These are phyloP conservation scores for Argyresthia goedartella DNA, from an alignment of 2,888 invertebrate species.

Conservation along the genomic window DNA sequence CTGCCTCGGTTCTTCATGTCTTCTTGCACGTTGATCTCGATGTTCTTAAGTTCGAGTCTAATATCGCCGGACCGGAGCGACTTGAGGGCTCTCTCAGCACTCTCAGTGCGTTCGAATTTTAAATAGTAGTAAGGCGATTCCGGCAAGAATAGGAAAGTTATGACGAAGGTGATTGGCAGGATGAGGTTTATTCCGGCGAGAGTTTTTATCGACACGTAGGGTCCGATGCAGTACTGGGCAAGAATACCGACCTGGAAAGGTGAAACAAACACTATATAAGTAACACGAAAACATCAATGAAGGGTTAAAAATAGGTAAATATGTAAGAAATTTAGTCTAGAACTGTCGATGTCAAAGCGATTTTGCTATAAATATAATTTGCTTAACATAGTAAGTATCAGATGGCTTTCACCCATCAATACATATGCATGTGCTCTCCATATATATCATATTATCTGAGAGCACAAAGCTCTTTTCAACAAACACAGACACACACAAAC, in stretches of 20 bases:
- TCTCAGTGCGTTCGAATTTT: slow-evolving; percentile 61
- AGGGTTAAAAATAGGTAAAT: too few relatives aligned
- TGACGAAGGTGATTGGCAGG: slow-evolving; percentile 67
- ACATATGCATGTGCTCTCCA: too few relatives aligned
- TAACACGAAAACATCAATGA: neutral
- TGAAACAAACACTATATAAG: slow-evolving; percentile 8
- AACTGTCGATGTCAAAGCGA: too few relatives aligned
- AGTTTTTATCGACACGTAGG: slow-evolving; percentile 64
- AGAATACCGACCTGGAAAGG: slow-evolving; percentile 70
- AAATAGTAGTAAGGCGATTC: slow-evolving; percentile 75
- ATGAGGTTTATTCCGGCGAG: slow-evolving; percentile 69
- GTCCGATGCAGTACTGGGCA: slow-evolving; percentile 72
- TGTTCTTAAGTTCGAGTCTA: slow-evolving; percentile 65
- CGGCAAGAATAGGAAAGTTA: slow-evolving; percentile 74
- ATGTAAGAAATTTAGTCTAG: too few relatives aligned
- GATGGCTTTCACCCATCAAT: too few relatives aligned
- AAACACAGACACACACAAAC: too few relatives aligned
- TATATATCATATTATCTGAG: too few relatives aligned
- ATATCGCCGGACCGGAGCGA: slow-evolving; percentile 71
- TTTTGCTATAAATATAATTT: too few relatives aligned
- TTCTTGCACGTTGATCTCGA: slow-evolving; percentile 64
- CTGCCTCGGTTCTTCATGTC: slow-evolving; percentile 64
- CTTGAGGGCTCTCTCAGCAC: slow-evolving; percentile 69
- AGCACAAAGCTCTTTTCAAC: too few relatives aligned
- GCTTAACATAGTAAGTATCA: too few relatives aligned